Evolutionary conservation across 2,113 vertebrate species (phyloP), one percentile per base, ranked within the genome.

Genomic region (Phrynosoma platyrhinos): DNA sequence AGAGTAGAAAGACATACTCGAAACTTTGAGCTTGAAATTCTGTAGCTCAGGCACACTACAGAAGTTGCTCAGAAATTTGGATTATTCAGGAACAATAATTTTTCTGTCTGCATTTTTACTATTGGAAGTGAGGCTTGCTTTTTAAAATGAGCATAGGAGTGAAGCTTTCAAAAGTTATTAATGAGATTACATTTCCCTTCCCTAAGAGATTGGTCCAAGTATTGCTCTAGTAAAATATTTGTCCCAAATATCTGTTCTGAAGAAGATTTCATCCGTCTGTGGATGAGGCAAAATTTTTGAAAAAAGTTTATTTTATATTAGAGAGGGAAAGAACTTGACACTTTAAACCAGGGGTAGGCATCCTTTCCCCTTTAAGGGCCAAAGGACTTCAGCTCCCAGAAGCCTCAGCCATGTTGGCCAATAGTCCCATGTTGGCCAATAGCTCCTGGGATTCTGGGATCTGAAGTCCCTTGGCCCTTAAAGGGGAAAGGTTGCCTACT

Each of bases 1-100:
- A 95, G 87, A 83, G 90, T 21, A 40, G 0, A 95, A 86, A 2
- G 47, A 93, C 94, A 40, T 91, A 76, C 94, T 95, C 80, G 0
- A 3, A 90, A 27, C 42, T 62, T 92, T 93, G 83, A 91, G 91
- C 80, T 88, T 88, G 79, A 80, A 85, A 84, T 83, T 78, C 40
- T 81, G 1, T 68, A 58, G 88, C 79, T 91, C 66, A 86, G 83
- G 5, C 52, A 76, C 0, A 0, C 21, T 5, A 13, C 23, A 83
- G 18, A 23, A 53, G 23, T 82, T 84, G 79, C 36, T 2, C 47
- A 83, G 89, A 83, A 88, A 77, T 42, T 3, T 83, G 72, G 62
- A 78, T 83, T 88, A 25, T 72, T 30, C 71, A 71, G 25, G 30
- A 12, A 71, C 12, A 71, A 71, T 27, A 5, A 40, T 83, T 83